Evolutionary conservation across 2,113 vertebrate species (phyloP).

Genomic region (Thamnophis sirtalis): DNA sequence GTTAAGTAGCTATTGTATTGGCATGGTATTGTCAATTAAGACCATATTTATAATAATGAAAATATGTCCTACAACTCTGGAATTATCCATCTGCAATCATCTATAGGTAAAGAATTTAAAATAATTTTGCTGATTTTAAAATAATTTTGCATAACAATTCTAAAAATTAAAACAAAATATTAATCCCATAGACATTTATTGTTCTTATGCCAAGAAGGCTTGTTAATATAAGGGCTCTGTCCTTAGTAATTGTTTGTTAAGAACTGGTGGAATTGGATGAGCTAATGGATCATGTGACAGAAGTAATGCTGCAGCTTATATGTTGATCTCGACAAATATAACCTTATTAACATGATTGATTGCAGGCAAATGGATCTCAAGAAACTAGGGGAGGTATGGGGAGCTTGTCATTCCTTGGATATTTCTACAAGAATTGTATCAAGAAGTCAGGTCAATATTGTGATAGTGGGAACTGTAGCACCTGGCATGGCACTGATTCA

Average conservation of each 20-base stretch:
- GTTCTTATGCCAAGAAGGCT: neutral
- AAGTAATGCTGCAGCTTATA: neutral
- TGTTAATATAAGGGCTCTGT: too few species aligned
- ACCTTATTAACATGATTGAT: neutral
- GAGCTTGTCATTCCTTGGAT: neutral
- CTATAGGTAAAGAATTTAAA: neutral
- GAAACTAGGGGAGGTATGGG: neutral
- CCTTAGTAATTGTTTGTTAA: neutral
- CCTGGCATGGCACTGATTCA: neutral
- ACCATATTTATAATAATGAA: constrained; percentile 48
- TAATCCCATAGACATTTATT: neutral
- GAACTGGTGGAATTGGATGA: neutral
- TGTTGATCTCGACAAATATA: neutral
- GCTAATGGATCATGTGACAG: neutral
- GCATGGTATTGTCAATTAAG: constrained; percentile 60
- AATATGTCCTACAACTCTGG: neutral
- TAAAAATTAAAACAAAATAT: neutral
- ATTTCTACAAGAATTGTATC: neutral
- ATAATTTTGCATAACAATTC: neutral
- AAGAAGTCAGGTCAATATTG: neutral
- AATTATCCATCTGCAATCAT: constrained; percentile 3
- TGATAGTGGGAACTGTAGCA: neutral
- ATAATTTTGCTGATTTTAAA: neutral
- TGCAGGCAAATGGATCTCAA: neutral
- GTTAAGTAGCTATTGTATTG: constrained; percentile 64